Base-by-base conservation (phyloP, 1,140 invertebrate genomes). In the Notospermus geniculatus region DNA sequence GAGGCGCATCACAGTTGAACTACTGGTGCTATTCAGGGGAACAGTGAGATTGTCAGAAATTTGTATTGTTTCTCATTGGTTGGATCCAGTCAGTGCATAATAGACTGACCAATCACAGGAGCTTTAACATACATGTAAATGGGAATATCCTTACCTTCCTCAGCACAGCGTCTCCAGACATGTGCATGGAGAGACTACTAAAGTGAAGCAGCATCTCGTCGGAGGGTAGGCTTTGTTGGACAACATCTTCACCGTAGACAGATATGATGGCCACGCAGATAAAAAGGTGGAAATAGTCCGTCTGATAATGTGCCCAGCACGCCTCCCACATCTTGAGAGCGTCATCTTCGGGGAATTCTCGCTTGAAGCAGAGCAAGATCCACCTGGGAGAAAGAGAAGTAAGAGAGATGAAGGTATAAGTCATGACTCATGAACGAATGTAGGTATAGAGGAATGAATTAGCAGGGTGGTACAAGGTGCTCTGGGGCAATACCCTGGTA, bases 141-240 rank as follows among this genome's bases (percentile, higher is more conserved):
- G 56, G 32, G 15, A 7, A 36, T 36, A n/a, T 39, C 27, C 60
- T 63, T 72, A 86, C 86, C 82, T 97, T 97, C 65, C 91, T 85
- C 9, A 95, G 82, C 39, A 97, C 92, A 17, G 95, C 79, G 43
- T 89, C 87, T 0, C 92, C 93, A 77, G 95, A 92, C 94, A 97
- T 97, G 74, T 95, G 95, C 89, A 94, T 94, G 25, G 93, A 91
- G 36, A 97, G 83, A 17, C 92, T 95, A 73, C 92, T 95, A 77
- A 97, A 97, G 79, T 96, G 91, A 19, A 96, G 80, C 23, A 97
- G 81, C 88, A 95, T 95, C 79, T 97, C 93, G 78, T 97, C 93
- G 19, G 92, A 89, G 65, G 91, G 87, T 7, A 96, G 81, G 69
- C 91, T 87, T 81, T 95, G 92, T 17, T 91, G 89, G 63, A 95